Conservation (phyloP, 2,113 vertebrate species). For the Ursus arctos region DNA sequence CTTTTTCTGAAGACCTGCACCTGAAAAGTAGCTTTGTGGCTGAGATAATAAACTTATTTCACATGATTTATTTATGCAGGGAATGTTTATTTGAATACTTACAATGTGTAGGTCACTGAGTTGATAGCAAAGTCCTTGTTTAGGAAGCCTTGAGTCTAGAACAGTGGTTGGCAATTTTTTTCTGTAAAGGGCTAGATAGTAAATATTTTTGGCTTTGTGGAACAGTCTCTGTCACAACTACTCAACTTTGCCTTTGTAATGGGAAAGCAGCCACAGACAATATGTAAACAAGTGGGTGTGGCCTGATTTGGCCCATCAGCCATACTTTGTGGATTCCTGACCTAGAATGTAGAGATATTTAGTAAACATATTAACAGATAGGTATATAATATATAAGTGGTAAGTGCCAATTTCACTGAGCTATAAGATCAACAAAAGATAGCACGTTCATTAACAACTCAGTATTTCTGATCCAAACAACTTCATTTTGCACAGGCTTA, state of each 20-base stretch:
- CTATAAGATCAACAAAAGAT: background rate
- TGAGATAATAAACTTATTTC: constrained; percentile 11
- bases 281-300: background rate
- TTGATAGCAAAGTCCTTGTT: background rate
- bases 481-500: background rate
- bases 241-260: background rate
- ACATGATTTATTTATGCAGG: background rate
- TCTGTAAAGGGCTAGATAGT: background rate
- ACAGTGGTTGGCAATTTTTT: background rate
- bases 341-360: background rate
- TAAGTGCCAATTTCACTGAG: background rate
- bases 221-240: background rate
- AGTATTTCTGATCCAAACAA: constrained; percentile 33
- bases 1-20: background rate
- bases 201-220: constrained; percentile 11
- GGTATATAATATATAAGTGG: background rate
- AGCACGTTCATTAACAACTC: background rate
- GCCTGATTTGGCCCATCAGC: background rate
- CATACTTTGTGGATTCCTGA: background rate
- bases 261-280: background rate
- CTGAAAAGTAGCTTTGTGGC: background rate
- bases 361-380: background rate
- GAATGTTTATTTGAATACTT: background rate
- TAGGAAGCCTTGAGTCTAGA: background rate
- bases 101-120: background rate